Base-by-base conservation (phyloP, 2,797 vertebrate species). In the Petrocephalus sullivani region DNA sequence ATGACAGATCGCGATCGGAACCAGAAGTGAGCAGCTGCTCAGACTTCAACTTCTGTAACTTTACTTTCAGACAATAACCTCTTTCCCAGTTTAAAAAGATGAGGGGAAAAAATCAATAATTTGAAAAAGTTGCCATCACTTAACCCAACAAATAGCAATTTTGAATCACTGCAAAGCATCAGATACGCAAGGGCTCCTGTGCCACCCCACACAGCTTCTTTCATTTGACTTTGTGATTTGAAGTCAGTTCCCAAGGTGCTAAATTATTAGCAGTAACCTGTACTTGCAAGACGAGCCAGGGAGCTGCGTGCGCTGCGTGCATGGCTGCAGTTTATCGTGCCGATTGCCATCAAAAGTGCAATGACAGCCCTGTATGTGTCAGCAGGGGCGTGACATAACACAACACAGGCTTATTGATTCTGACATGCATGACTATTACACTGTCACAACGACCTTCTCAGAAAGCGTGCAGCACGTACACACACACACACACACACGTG, bases 371-470 rank as follows among this genome's bases (percentile, higher is more conserved):
- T n/a, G 37, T 78, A 16, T n/a, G 71, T 49, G 33, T 78, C 71
- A n/a, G 12, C 7, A 12, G 71, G 41, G 64, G 71, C 3, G 21
- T 56, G 85, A 61, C 21, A 87, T 87, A 33, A 87, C 8, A 91
- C 75, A 89, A 89, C 89, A 90, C 78, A 85, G 83, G 58, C 33
- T 87, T 91, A 88, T 87, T 87, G 89, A 91, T 91, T 90, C 84
- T 90, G 87, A 88, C 89, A 90, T 88, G 89, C 88, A 89, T 89
- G 91, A 92, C 75, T 92, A 88, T 90, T 90, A 91, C 92, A 89
- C 87, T 90, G 75, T 92, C 92, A 92, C 93, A 95, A 93, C 5
- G 37, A 87, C 88, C 88, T 94, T 83, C 90, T 90, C 90, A 91
- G 91, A 90, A 60, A 49, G 88, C 19, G 0, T 28, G 82, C 6